Evolutionary conservation across 2,113 vertebrate species (phyloP).

Genomic region (Electrona antarctica): DNA sequence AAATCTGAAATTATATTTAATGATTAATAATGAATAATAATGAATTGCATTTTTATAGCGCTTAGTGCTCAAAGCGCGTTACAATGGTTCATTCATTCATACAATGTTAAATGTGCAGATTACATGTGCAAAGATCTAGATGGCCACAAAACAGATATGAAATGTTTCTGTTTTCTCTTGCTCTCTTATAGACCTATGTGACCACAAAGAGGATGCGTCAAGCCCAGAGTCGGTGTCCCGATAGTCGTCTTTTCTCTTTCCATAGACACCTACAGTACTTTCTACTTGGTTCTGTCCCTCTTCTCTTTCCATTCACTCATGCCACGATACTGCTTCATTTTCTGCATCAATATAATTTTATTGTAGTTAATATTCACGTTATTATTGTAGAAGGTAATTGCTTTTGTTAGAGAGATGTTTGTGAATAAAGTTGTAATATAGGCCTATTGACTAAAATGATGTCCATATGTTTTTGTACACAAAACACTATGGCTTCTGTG

Average conservation of each 20-base stretch:
- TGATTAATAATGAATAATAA: too few species aligned
- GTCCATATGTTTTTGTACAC: background rate
- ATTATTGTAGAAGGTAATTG: background rate
- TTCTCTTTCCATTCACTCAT: background rate
- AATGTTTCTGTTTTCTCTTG: background rate
- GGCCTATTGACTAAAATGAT: conserved; percentile 7
- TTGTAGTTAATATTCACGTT: background rate
- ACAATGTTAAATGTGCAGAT: too few species aligned
- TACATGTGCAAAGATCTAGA: too few species aligned
- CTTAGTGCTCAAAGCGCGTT: too few species aligned
- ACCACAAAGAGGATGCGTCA: conserved; percentile 58
- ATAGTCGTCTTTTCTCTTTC: conserved; percentile 41
- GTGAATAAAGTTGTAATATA: conserved; percentile 67
- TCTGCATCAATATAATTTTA: background rate
- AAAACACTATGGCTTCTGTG: too few species aligned
- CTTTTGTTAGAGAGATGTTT: conserved; percentile 36
- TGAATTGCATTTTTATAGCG: too few species aligned
- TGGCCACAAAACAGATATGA: too few species aligned
- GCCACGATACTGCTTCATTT: conserved; percentile 5
- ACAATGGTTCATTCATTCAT: too few species aligned
- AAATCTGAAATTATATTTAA: too few species aligned
- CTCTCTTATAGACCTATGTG: conserved; percentile 54
- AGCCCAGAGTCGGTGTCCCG: conserved; percentile 72
- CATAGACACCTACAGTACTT: background rate
- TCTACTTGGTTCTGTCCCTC: background rate